Evolutionary conservation across 2,797 vertebrate genomes (phyloP).

Genomic region (Adrianichthys oophorus): DNA sequence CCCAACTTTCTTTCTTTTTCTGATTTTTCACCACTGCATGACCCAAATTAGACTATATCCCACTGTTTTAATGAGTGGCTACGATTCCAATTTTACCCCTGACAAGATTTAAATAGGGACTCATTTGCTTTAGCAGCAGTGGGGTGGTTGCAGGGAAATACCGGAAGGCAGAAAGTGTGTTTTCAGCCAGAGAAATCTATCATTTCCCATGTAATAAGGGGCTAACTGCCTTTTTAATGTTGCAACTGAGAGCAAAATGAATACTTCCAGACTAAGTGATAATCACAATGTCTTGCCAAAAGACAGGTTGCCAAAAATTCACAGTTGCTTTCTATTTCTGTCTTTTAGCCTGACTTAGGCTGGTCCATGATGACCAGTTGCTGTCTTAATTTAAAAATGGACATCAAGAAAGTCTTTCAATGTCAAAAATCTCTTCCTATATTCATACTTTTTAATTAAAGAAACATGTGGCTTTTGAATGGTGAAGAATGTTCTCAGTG

Average conservation of each 20-base stretch:
- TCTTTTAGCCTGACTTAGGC: slow-evolving; percentile 45
- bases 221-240: slow-evolving; percentile 60
- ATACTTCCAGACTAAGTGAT: slow-evolving; percentile 74
- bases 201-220: slow-evolving; percentile 73
- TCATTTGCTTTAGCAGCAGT: slow-evolving; percentile 66
- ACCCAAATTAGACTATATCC: slow-evolving; percentile 69
- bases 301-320: slow-evolving; percentile 51
- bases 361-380: slow-evolving; percentile 50
- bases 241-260: slow-evolving; percentile 76
- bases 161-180: slow-evolving; percentile 38
- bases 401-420: slow-evolving; percentile 30
- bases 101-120: slow-evolving; percentile 69
- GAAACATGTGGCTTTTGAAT: slow-evolving; percentile 11
- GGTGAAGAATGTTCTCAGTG: slow-evolving; percentile 4
- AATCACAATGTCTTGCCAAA: slow-evolving; percentile 69
- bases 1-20: too few species aligned
- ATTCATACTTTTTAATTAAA: slow-evolving; percentile 30
- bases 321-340: slow-evolving; percentile 46
- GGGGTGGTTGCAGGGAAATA: slow-evolving; percentile 63
- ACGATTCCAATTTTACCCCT: slow-evolving; percentile 69
- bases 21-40: slow-evolving; percentile 41
- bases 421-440: slow-evolving; percentile 35
- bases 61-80: slow-evolving; percentile 72
- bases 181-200: slow-evolving; percentile 69
- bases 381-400: slow-evolving; percentile 55